Base-by-base conservation (phyloP, 2,113 vertebrate species). In the Falco punctatus region DNA sequence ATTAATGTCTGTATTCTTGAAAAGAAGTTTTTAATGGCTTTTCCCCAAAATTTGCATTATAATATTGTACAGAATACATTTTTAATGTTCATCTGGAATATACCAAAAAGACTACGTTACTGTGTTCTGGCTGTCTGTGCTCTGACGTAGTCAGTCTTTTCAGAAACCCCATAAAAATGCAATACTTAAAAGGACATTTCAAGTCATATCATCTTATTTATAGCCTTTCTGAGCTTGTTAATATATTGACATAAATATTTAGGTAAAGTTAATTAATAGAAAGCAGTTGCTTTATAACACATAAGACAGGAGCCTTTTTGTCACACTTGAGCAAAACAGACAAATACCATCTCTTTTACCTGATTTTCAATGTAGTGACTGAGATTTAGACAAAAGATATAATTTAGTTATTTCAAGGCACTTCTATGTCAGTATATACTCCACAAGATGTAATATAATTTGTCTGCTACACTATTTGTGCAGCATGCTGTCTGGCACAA, bases 361-460 rank as follows among this genome's bases (percentile, higher is more conserved):
- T 90, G 75, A 80, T 88, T 86, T 94, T 87, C 91, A 94, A 48
- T 48, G 35, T 13, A 5, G 17, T 75, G 51, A 40, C 19, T 90
- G 77, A 94, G 57, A 81, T 54, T 65, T 66, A 96, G 66, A 35
- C 17, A 95, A 70, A 95, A 94, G 54, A 64, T 28, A 42, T 51
- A 93, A 97, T 94, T 96, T 71, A 96, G 74, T 96, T 97, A 94
- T 90, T 96, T 74, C 84, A 93, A 95, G 94, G 83, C 92, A 86
- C 42, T 92, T 86, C 24, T 42, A 15, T 92, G 88, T 81, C 91
- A 87, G 65, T 51, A 32, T 71, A 54, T 75, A 80, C 52, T 71
- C 64, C 90, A 85, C 59, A 61, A 74, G 72, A 81, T 33, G 85
- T 96, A 96, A 96, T 66, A 62, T 70, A 92, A 97, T 97, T 97